A percentile compares a stretch with the other conserved stretches of the same genome.
Evolutionary conservation across 2,797 vertebrate species (phyloP).

Genomic region (Brachymystax lenok): DNA sequence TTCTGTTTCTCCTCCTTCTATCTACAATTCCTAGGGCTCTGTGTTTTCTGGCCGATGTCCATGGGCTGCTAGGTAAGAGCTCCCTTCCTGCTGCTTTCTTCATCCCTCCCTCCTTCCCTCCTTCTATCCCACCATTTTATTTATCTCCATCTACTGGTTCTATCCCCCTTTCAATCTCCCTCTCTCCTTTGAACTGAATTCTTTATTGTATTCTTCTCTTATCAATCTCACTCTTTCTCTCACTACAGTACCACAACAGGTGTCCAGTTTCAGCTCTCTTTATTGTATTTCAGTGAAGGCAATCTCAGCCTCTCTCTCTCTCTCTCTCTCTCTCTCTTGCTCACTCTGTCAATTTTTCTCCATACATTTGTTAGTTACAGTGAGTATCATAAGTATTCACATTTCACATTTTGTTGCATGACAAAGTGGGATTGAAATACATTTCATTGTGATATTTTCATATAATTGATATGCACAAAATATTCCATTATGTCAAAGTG

Average conservation of each 20-base stretch:
- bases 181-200: neutral
- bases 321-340: too few relatives aligned
- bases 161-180: neutral
- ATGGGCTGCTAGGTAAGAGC: slow-evolving; percentile 16
- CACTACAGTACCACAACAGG: slow-evolving; percentile 26
- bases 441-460: too few relatives aligned
- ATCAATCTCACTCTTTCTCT: neutral
- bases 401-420: too few relatives aligned
- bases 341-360: too few relatives aligned
- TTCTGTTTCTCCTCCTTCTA: slow-evolving; percentile 7
- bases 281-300: neutral
- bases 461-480: too few relatives aligned
- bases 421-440: too few relatives aligned
- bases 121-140: neutral
- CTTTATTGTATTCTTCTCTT: slow-evolving; percentile 16
- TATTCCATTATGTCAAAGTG: too few relatives aligned
- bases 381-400: too few relatives aligned
- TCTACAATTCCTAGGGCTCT: slow-evolving; percentile 7
- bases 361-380: too few relatives aligned
- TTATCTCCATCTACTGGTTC: neutral
- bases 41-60: slow-evolving; percentile 14
- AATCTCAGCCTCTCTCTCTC: neutral
- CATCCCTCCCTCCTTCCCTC: neutral
- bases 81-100: slow-evolving; percentile 21
- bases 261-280: slow-evolving; percentile 44